Conservation (phyloP, 92 coral and sea anemone species). For the Siderastrea siderea region DNA sequence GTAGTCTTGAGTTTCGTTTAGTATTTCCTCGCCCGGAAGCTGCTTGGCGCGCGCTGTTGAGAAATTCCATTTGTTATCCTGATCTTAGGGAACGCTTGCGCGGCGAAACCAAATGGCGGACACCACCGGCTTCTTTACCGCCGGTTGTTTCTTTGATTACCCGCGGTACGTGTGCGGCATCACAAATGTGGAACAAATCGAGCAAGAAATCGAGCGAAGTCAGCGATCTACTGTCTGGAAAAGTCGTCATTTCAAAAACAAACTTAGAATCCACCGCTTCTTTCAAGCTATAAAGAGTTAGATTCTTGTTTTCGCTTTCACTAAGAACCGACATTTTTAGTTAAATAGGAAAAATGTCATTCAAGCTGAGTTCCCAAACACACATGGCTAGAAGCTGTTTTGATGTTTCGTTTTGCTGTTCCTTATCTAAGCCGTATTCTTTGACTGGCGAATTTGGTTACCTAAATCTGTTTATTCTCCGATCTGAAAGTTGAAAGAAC, state of each 20-base stretch:
- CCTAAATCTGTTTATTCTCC: constrained; percentile 37
- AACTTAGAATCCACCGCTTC: constrained; percentile 1
- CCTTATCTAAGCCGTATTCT: constrained; percentile 12
- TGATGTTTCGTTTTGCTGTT: neutral
- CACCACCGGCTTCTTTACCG: constrained; percentile 10
- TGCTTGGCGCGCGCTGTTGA: constrained; percentile 50
- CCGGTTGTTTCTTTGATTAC: neutral
- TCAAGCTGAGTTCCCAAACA: neutral
- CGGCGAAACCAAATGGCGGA: neutral
- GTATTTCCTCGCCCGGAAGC: constrained; percentile 77
- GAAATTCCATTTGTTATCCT: constrained; percentile 23
- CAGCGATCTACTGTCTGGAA: neutral
- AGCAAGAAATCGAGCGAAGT: neutral
- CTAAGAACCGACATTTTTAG: constrained; percentile 25
- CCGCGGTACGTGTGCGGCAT: neutral
- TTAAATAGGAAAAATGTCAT: constrained; percentile 19
- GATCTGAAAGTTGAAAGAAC: constrained; percentile 38
- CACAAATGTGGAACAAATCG: neutral
- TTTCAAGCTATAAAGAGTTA: constrained; percentile 8
- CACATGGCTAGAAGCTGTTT: constrained; percentile 40
- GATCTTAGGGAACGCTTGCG: neutral
- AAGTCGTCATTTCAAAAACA: constrained; percentile 21
- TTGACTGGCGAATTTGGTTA: neutral
- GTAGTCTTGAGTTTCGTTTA: constrained; percentile 50
- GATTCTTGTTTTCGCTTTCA: neutral